These are phyloP conservation scores for Gibbula magus DNA, from an alignment of 2,888 invertebrate genomes.

Conservation along the genomic window DNA sequence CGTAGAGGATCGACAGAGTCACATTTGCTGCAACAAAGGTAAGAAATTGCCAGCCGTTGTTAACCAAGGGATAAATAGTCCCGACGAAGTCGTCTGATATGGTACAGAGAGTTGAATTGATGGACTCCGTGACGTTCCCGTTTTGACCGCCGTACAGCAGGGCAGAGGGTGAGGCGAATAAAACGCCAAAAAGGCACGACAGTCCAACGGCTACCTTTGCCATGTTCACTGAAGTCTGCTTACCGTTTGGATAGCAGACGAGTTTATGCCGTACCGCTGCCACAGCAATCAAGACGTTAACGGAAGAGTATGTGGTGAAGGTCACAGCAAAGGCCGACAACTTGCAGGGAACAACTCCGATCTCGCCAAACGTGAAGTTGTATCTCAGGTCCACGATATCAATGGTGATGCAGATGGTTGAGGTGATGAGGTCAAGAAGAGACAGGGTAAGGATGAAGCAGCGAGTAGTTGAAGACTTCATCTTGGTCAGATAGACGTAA, in stretches of 20 bases:
- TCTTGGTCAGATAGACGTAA: not conserved
- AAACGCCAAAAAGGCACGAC: not conserved
- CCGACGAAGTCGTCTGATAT: constrained; percentile 45
- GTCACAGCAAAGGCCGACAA: not conserved
- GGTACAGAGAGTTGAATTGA: constrained; percentile 55
- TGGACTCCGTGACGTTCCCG: not conserved
- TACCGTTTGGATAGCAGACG: constrained; percentile 28
- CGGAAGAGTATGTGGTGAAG: constrained; percentile 27
- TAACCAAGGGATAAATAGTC: constrained; percentile 43
- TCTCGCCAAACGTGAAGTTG: not conserved
- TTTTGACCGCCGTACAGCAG: constrained; percentile 29
- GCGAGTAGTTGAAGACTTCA: not conserved
- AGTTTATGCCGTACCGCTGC: constrained; percentile 33
- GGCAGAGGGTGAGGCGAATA: constrained; percentile 28
- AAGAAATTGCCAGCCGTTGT: constrained; percentile 36
- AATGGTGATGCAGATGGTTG: not conserved
- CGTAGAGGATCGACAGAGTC: constrained; percentile 28
- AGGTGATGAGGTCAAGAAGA: not conserved
- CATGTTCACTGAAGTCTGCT: constrained; percentile 19
- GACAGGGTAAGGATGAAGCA: not conserved
- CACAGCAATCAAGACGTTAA: constrained; percentile 27
- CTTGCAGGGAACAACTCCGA: not conserved
- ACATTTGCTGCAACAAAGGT: constrained; percentile 26
- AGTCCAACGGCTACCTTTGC: constrained; percentile 28
- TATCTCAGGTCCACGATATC: not conserved